These are phyloP conservation scores for Tadarida brasiliensis DNA, from an alignment of 2,797 vertebrate genomes.

Conservation along the genomic window DNA sequence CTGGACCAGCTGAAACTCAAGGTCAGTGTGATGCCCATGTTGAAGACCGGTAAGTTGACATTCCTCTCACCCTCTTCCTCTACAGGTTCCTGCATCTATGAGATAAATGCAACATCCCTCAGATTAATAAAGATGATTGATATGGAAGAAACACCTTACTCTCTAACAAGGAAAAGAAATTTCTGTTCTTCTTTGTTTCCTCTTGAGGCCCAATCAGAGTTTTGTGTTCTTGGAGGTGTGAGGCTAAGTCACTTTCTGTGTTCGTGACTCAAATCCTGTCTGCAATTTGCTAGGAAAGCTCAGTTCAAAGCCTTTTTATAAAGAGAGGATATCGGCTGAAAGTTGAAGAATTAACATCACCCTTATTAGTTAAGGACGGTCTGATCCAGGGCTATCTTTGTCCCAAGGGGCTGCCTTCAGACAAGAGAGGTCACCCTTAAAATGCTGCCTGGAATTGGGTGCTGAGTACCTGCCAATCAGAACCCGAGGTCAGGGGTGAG, in stretches of 20 bases:
- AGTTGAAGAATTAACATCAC: neutral
- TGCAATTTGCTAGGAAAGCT: neutral
- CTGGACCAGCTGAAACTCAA: constrained; percentile 57
- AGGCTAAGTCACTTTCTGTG: neutral
- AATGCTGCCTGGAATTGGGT: neutral
- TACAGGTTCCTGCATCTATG: neutral
- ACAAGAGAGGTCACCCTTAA: neutral
- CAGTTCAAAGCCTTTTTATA: neutral
- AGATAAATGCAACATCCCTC: neutral
- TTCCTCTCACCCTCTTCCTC: neutral
- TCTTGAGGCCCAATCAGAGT: neutral
- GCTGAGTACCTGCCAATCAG: neutral
- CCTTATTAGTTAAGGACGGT: neutral
- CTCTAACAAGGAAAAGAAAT: neutral
- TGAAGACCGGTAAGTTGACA: neutral
- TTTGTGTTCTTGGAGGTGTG: neutral
- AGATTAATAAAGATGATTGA: neutral
- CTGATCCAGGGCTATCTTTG: neutral
- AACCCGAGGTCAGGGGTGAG: neutral
- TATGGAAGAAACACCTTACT: neutral
- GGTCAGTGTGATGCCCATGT: neutral
- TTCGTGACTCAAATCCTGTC: constrained; percentile 22
- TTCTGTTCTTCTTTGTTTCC: neutral
- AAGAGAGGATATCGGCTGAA: neutral
- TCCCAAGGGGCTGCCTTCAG: neutral